Evolutionary conservation across 2,888 invertebrate species (phyloP).

Genomic region (Chrysotoxum bicinctum): DNA sequence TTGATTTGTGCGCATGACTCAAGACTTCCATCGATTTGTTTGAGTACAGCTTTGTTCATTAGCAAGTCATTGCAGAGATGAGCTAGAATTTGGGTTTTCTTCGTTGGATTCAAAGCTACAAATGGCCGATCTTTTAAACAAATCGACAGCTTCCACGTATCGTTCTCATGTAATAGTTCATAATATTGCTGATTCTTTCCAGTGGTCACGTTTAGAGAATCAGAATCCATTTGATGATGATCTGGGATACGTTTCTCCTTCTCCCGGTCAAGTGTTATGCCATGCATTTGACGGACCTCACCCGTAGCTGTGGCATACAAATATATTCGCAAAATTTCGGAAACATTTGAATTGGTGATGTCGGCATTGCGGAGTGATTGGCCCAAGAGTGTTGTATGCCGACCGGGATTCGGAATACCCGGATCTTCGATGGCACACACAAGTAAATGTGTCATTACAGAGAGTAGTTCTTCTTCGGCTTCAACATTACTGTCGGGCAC

Average conservation of each 20-base stretch:
- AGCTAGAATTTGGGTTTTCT: slow-evolving; percentile 93
- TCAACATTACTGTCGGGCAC: slow-evolving; percentile 89
- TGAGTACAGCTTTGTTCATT: slow-evolving; percentile 94
- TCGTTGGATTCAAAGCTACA: slow-evolving; percentile 91
- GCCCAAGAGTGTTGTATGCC: slow-evolving; percentile 94
- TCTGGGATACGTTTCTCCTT: slow-evolving; percentile 91
- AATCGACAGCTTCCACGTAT: slow-evolving; percentile 90
- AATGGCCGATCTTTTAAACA: slow-evolving; percentile 92
- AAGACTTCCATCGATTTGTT: slow-evolving; percentile 93
- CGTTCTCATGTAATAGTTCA: slow-evolving; percentile 88
- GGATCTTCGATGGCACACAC: slow-evolving; percentile 97
- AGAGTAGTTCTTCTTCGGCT: slow-evolving; percentile 92
- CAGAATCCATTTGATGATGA: slow-evolving; percentile 89
- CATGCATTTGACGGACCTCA: slow-evolving; percentile 90
- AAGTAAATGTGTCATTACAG: slow-evolving; percentile 93
- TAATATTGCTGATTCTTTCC: slow-evolving; percentile 92
- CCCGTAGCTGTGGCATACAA: slow-evolving; percentile 94
- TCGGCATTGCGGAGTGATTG: slow-evolving; percentile 95
- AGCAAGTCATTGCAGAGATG: slow-evolving; percentile 97
- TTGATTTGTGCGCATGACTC: slow-evolving; percentile 93
- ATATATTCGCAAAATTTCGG: slow-evolving; percentile 95
- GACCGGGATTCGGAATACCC: slow-evolving; percentile 93
- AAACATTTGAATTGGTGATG: slow-evolving; percentile 94
- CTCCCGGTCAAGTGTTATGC: slow-evolving; percentile 91
- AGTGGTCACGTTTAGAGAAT: slow-evolving; percentile 84